Evolutionary conservation across 2,797 vertebrate species (phyloP).

Genomic region (Cyclura pinguis): DNA sequence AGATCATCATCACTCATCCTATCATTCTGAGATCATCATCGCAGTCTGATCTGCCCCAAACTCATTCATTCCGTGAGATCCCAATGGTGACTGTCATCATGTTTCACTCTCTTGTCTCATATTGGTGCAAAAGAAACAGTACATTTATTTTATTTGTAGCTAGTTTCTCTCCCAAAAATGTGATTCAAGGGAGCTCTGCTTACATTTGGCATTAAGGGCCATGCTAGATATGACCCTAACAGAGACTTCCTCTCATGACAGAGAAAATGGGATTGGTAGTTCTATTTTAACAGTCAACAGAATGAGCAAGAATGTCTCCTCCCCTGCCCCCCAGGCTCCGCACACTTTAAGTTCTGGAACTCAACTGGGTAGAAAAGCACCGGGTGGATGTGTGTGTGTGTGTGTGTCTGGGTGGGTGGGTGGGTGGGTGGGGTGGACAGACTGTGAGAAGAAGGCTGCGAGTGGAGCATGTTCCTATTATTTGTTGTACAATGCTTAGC

Average conservation of each 20-base stretch:
- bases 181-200: neutral
- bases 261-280: neutral
- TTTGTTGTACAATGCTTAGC: neutral
- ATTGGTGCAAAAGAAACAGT: neutral
- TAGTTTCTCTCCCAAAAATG: neutral
- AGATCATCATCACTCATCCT: neutral
- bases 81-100: neutral
- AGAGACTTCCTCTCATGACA: neutral
- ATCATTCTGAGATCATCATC: neutral
- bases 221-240: neutral
- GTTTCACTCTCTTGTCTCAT: neutral
- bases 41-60: neutral
- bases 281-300: neutral
- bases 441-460: neutral
- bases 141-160: neutral
- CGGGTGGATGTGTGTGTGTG: too few species aligned
- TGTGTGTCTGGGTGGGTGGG: too few species aligned
- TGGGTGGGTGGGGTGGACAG: too few species aligned
- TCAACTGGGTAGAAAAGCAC: neutral
- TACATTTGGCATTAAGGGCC: neutral
- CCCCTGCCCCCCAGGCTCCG: neutral
- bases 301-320: too few species aligned
- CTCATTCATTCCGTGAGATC: neutral
- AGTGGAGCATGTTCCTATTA: neutral
- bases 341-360: neutral